Evolutionary conservation across 2,888 invertebrate genomes (phyloP).

Genomic region (Lysandra coridon): DNA sequence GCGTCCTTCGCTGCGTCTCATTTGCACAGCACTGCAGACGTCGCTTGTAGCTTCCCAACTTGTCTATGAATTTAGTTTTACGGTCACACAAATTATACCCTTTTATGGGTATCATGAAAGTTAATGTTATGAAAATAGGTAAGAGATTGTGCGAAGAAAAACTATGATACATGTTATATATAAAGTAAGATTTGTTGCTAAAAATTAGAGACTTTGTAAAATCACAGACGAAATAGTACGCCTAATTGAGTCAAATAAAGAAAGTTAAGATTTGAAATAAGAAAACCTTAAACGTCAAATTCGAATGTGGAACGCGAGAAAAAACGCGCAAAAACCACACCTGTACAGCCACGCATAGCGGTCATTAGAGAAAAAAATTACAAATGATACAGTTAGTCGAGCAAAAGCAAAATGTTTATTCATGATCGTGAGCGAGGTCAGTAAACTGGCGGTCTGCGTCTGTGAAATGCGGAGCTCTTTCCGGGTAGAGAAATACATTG

Average conservation of each 20-base stretch:
- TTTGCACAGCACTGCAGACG: conserved; percentile 70
- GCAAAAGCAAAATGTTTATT: conserved; percentile 28
- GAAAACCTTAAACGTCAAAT: conserved; percentile 14
- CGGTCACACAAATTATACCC: conserved; percentile 26
- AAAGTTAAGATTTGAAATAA: not conserved
- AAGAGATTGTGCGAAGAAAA: not conserved
- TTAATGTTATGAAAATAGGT: not conserved
- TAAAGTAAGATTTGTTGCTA: not conserved
- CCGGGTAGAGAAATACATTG: conserved; percentile 54
- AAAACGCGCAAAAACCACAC: not conserved
- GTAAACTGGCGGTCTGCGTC: conserved; percentile 45
- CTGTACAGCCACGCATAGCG: conserved; percentile 3
- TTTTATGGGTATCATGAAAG: not conserved
- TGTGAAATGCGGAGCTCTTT: conserved; percentile 50
- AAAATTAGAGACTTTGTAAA: not conserved
- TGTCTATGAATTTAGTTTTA: conserved; percentile 50
- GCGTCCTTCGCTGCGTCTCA: conserved; percentile 77
- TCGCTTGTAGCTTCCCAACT: conserved; percentile 68
- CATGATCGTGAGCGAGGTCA: conserved; percentile 38
- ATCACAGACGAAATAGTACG: not conserved
- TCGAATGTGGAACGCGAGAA: not conserved
- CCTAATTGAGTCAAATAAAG: not conserved
- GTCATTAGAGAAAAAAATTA: conserved; percentile 16
- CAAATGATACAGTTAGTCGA: conserved; percentile 22
- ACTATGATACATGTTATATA: not conserved